Evolutionary conservation across 2,113 vertebrate species (phyloP).

Genomic region (Varanus salvator): DNA sequence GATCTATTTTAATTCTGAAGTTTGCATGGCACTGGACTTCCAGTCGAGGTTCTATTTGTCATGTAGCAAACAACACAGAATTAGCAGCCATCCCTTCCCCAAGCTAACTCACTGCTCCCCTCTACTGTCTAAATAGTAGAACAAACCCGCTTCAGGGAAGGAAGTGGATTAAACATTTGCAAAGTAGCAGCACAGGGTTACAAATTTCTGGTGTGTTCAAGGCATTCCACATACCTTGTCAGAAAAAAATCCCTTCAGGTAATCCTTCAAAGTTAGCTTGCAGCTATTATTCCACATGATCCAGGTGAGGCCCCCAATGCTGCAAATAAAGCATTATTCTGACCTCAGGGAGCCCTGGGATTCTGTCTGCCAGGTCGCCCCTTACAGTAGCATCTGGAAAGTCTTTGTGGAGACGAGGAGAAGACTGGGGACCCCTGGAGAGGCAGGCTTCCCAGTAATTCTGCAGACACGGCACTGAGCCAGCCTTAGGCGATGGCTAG

Average conservation of each 20-base stretch:
- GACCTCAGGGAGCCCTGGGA: too few species aligned
- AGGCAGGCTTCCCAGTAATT: background rate
- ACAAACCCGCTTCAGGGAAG: background rate
- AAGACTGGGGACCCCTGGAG: background rate
- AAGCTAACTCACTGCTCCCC: background rate
- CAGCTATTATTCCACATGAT: too few species aligned
- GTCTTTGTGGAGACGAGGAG: background rate
- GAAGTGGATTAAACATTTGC: background rate
- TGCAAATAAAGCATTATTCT: too few species aligned
- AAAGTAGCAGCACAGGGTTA: too few species aligned
- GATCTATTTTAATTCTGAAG: slow-evolving; percentile 14
- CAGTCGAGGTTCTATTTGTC: background rate
- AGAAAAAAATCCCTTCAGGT: background rate
- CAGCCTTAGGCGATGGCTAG: background rate
- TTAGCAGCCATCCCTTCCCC: background rate
- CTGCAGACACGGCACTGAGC: background rate
- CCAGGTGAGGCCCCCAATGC: too few species aligned
- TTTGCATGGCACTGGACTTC: background rate
- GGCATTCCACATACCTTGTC: background rate
- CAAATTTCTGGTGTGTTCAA: background rate
- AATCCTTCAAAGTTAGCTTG: too few species aligned
- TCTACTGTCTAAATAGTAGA: slow-evolving; percentile 3
- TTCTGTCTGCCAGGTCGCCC: too few species aligned
- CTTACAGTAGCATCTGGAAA: too few species aligned
- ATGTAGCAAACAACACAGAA: background rate